Evolutionary conservation across 1,140 invertebrate species (phyloP).

Genomic region (Hylaeus volcanicus): DNA sequence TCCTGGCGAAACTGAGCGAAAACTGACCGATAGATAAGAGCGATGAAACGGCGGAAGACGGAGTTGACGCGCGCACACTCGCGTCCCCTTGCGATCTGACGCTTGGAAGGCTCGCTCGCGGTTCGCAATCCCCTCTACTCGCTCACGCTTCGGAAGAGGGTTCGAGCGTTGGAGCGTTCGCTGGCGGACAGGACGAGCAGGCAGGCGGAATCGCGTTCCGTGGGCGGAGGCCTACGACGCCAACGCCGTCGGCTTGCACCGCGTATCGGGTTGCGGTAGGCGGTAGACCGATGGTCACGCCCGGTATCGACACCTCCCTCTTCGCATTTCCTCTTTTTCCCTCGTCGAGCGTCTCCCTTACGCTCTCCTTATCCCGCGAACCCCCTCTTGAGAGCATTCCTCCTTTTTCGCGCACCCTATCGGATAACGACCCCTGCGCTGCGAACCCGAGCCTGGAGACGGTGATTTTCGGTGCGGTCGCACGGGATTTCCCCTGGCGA

Average conservation of each 20-base stretch:
- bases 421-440: conserved; percentile 36
- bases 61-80: conserved; percentile 66
- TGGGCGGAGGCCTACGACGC: conserved; percentile 55
- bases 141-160: not conserved
- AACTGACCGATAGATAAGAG: not conserved
- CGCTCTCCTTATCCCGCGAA: not conserved
- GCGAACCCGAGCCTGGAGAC: not conserved
- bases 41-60: conserved; percentile 38
- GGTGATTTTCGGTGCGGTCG: conserved; percentile 17
- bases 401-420: conserved; percentile 14
- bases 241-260: conserved; percentile 24
- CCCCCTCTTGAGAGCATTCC: not conserved
- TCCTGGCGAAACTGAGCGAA: not conserved
- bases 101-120: not conserved
- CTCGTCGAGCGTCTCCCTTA: not conserved
- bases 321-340: not conserved
- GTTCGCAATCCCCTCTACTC: conserved; percentile 56
- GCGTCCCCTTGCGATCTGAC: conserved; percentile 72
- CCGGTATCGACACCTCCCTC: conserved; percentile 29
- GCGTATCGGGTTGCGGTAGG: conserved; percentile 13
- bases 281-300: conserved; percentile 18
- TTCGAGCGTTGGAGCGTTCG: conserved; percentile 4
- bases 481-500: conserved; percentile 5
- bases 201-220: not conserved
- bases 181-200: conserved; percentile 41